A percentile compares a stretch with the other conserved stretches of the same genome.
These are phyloP conservation scores for Aphodius sticticus DNA, from an alignment of 2,888 invertebrate species.

Conservation along the genomic window DNA sequence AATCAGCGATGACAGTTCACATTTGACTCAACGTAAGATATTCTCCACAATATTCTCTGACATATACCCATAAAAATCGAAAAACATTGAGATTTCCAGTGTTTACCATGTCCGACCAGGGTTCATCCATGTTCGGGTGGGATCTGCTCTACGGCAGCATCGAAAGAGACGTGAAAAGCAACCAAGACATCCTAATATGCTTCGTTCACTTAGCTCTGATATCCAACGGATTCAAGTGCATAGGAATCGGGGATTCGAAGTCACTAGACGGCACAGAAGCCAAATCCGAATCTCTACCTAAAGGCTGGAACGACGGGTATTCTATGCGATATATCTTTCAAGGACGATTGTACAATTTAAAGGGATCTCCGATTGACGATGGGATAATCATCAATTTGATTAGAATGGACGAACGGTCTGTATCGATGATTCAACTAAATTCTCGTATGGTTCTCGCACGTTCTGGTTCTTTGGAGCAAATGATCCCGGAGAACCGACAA, in stretches of 20 bases:
- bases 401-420: constrained; percentile 60
- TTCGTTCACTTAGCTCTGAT: constrained; percentile 77
- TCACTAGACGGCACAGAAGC: constrained; percentile 61
- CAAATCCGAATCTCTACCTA: constrained; percentile 76
- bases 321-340: constrained; percentile 76
- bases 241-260: constrained; percentile 73
- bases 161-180: constrained; percentile 66
- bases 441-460: constrained; percentile 50
- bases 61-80: not conserved
- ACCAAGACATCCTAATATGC: constrained; percentile 74
- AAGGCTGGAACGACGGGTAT: constrained; percentile 81
- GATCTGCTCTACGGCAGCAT: constrained; percentile 70
- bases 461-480: constrained; percentile 66
- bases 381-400: constrained; percentile 57
- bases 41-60: not conserved
- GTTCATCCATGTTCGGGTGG: constrained; percentile 66
- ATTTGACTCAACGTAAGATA: not conserved
- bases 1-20: not conserved
- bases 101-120: constrained; percentile 29
- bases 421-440: constrained; percentile 61
- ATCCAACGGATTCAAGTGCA: constrained; percentile 74
- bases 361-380: constrained; percentile 58
- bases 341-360: constrained; percentile 71
- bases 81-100: constrained; percentile 11
- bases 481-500: constrained; percentile 72